phyloP scores from a whole-genome alignment of 2,888 invertebrate genomes.

The Megaustenia siamemsis region DNA sequence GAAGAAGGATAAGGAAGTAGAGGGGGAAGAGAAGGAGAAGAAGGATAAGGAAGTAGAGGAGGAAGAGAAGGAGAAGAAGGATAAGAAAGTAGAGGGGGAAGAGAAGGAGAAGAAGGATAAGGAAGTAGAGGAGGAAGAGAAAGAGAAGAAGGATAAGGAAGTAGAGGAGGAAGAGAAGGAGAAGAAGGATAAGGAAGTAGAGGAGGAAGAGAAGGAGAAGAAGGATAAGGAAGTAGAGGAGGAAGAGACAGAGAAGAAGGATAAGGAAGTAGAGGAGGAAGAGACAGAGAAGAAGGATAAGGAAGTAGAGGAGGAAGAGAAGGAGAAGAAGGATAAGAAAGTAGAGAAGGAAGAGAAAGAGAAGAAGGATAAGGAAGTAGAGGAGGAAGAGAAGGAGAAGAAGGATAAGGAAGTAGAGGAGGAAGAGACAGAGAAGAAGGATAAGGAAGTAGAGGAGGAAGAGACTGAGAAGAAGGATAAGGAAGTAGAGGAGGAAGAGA shows the following conservation, averaged over 20 bases:
- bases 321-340: constrained; percentile 21
- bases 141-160: not conserved
- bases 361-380: not conserved
- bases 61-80: not conserved
- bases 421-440: not conserved
- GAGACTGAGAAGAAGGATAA: too few relatives aligned
- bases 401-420: not conserved
- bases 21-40: too few relatives aligned
- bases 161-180: constrained; percentile 10
- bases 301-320: not conserved
- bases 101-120: not conserved
- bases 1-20: not conserved
- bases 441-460: too few relatives aligned
- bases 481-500: too few relatives aligned
- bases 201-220: constrained; percentile 11
- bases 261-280: not conserved
- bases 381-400: not conserved
- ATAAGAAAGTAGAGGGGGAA: not conserved
- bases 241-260: not conserved
- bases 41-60: not conserved
- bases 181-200: constrained; percentile 12
- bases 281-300: not conserved
- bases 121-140: constrained; percentile 5
- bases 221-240: not conserved
- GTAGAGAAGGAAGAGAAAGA: too few relatives aligned